These are phyloP conservation scores for Notoglanidium macrostoma DNA, from an alignment of 2,797 vertebrate species.

Conservation along the genomic window DNA sequence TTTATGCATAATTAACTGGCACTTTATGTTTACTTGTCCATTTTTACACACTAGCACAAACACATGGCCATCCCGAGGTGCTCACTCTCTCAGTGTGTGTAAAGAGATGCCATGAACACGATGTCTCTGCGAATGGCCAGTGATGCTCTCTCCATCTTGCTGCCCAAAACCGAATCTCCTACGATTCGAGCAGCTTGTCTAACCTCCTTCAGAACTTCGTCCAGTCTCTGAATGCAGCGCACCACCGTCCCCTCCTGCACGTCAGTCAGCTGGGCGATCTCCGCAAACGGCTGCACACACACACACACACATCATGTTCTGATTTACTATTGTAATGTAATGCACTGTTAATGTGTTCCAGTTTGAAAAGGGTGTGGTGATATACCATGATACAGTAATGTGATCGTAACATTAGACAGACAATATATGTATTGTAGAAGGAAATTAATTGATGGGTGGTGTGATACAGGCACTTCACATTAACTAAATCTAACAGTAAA, in stretches of 20 bases:
- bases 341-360: neutral
- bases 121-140: slow-evolving; percentile 89
- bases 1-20: slow-evolving; percentile 1
- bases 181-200: slow-evolving; percentile 87
- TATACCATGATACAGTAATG: neutral
- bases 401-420: too few species aligned
- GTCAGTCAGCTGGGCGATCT: slow-evolving; percentile 85
- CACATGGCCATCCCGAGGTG: neutral
- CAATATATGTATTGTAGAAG: neutral
- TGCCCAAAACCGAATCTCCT: slow-evolving; percentile 87
- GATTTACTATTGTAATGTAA: neutral
- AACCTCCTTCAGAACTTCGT: slow-evolving; percentile 89
- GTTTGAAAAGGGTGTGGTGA: neutral
- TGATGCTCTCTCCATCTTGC: slow-evolving; percentile 90
- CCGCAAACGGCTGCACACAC: slow-evolving; percentile 80
- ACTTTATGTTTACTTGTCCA: slow-evolving; percentile 25
- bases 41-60: neutral
- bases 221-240: slow-evolving; percentile 90
- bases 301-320: neutral
- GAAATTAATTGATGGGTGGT: neutral
- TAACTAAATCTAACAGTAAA: neutral
- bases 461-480: neutral
- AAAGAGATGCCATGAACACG: slow-evolving; percentile 91
- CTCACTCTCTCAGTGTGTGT: slow-evolving; percentile 82
- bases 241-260: slow-evolving; percentile 91